Conservation (phyloP, 2,888 invertebrate species). For the Margaritifera margaritifera region DNA sequence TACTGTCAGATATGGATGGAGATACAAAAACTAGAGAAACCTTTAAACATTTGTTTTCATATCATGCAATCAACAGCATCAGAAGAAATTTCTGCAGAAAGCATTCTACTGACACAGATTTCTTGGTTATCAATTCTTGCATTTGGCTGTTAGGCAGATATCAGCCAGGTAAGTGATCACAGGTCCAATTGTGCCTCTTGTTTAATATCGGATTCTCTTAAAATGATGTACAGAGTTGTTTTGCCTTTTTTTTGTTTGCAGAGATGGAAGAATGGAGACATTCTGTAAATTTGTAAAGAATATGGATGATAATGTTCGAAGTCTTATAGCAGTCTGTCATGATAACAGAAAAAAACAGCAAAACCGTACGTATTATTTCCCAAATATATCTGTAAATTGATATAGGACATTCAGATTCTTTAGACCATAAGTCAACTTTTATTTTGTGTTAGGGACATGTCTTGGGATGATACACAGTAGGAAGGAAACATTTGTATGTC, state of each 20-base stretch:
- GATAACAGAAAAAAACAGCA: conserved; percentile 92
- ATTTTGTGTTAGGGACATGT: no score
- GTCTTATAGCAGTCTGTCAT: conserved; percentile 84
- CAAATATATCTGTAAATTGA: no score
- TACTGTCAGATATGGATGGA: no score
- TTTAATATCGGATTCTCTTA: not conserved
- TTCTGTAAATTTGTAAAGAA: conserved; percentile 87
- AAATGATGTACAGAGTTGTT: conserved; percentile 1
- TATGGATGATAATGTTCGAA: conserved; percentile 91
- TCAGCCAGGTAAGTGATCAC: not conserved
- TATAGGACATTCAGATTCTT: no score
- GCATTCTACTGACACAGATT: not conserved
- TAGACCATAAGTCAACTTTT: no score
- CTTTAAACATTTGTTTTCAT: no score
- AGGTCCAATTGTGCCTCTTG: not conserved
- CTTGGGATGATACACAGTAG: no score
- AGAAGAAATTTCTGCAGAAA: no score
- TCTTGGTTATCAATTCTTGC: not conserved
- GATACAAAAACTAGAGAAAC: no score
- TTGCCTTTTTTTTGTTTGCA: conserved; percentile 46
- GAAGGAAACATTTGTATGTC: no score
- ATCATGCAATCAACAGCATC: no score
- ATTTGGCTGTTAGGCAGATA: not conserved
- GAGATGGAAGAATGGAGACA: conserved; percentile 87
- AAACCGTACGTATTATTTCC: conserved; percentile 75